Evolutionary conservation across 2,888 invertebrate species (phyloP).

Genomic region (Thumatha senex): DNA sequence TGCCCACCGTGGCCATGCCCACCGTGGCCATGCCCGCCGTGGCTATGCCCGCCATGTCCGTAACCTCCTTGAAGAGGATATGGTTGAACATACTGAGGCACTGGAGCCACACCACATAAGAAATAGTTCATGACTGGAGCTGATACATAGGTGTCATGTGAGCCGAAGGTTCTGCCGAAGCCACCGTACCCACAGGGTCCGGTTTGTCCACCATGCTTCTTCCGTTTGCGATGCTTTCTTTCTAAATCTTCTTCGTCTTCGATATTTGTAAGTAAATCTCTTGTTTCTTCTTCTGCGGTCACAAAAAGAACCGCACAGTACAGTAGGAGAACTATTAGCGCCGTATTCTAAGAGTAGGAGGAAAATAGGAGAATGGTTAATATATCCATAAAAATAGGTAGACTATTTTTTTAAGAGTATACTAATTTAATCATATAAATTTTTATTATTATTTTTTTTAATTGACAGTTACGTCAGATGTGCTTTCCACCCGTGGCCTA

Average conservation of each 20-base stretch:
- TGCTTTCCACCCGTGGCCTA: no score
- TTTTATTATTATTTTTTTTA: no score
- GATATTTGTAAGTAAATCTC: conserved; percentile 45
- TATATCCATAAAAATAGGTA: neutral
- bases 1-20: conserved; percentile 30
- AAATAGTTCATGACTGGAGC: conserved; percentile 74
- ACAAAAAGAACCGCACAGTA: conserved; percentile 38
- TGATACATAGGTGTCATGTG: conserved; percentile 64
- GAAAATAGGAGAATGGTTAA: neutral
- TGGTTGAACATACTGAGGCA: conserved; percentile 22
- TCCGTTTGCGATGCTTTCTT: conserved; percentile 59
- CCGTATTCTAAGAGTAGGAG: conserved; percentile 46
- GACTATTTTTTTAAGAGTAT: neutral
- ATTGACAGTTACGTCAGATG: no score
- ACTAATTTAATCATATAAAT: no score
- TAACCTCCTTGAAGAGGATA: conserved; percentile 34
- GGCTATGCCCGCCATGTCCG: conserved; percentile 37
- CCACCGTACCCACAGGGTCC: conserved; percentile 51
- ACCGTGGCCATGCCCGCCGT: conserved; percentile 24
- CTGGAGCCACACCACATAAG: conserved; percentile 55
- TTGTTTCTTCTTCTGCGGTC: conserved; percentile 47
- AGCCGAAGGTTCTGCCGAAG: conserved; percentile 56
- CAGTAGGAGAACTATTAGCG: conserved; percentile 47
- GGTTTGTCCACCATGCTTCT: conserved; percentile 59
- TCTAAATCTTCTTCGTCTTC: conserved; percentile 58